phyloP scores from a whole-genome alignment of 2,113 vertebrate genomes.

The Balaenoptera acutorostrata region DNA sequence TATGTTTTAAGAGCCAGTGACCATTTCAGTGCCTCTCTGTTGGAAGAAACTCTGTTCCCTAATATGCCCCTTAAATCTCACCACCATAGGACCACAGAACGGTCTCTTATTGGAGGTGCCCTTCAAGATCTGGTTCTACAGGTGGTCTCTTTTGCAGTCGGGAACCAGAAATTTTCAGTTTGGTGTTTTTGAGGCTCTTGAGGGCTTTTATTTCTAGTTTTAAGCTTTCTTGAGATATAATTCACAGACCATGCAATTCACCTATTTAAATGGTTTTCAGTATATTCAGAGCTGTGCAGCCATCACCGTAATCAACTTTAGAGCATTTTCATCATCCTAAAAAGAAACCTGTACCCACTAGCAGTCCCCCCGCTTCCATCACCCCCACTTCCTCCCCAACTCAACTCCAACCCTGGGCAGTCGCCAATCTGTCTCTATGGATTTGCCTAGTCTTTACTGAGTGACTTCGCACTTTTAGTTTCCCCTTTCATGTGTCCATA shows the following conservation, averaged over 20 bases:
- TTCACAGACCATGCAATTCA: not conserved
- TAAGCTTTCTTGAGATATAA: not conserved
- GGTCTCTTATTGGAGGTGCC: not conserved
- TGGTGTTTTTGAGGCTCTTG: not conserved
- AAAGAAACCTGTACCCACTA: not conserved
- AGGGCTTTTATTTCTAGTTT: not conserved
- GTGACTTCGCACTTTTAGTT: too few relatives aligned
- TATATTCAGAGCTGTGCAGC: not conserved
- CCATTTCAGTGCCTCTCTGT: not conserved
- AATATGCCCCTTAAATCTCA: not conserved
- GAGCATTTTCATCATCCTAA: not conserved
- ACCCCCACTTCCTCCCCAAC: not conserved
- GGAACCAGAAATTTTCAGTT: not conserved
- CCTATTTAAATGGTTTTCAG: not conserved
- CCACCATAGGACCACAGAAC: too few relatives aligned
- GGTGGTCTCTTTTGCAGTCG: not conserved
- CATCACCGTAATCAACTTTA: not conserved
- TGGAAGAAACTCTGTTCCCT: not conserved
- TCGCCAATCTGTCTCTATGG: fast-evolving
- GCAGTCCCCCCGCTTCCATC: not conserved
- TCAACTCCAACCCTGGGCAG: not conserved
- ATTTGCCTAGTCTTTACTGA: not conserved
- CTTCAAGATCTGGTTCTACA: not conserved
- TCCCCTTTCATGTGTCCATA: too few relatives aligned
- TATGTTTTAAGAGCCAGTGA: not conserved